Conservation (phyloP, 2,113 vertebrate genomes). For the Festucalex cinctus region DNA sequence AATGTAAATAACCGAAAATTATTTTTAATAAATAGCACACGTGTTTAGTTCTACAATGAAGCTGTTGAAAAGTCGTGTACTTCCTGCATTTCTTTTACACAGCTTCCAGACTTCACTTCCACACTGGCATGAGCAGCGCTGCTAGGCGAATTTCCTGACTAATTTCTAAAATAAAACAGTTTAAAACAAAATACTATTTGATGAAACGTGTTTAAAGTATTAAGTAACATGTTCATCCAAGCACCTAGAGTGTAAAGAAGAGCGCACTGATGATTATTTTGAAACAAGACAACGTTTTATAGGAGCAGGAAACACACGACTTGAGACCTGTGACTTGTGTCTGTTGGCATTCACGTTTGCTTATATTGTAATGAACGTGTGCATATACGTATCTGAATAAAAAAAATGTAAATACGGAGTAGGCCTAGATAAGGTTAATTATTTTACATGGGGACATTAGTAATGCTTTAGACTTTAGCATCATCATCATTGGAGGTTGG, state of each 20-base stretch:
- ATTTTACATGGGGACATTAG: too few species aligned
- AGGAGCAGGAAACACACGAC: constrained; percentile 34
- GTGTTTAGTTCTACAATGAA: background rate
- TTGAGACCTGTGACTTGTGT: background rate
- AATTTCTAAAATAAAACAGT: constrained; percentile 9
- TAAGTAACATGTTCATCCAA: background rate
- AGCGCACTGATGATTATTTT: background rate
- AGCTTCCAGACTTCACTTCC: constrained; percentile 5
- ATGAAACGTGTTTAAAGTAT: background rate
- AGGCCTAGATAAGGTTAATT: too few species aligned
- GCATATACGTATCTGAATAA: too few species aligned
- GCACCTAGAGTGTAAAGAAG: background rate
- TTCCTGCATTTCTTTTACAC: background rate
- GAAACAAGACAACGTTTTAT: background rate
- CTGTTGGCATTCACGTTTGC: too few species aligned
- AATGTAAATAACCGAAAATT: background rate
- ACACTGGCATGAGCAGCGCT: background rate
- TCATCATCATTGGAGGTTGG: too few species aligned
- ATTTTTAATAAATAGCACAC: background rate
- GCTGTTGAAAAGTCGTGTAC: background rate
- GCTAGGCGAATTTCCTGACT: constrained; percentile 3
- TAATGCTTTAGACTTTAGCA: too few species aligned
- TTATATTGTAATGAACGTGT: too few species aligned
- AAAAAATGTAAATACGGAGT: too few species aligned
- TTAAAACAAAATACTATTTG: background rate